Base-by-base conservation (phyloP, 2,888 invertebrate species). In the Cataglyphis albicans region DNA sequence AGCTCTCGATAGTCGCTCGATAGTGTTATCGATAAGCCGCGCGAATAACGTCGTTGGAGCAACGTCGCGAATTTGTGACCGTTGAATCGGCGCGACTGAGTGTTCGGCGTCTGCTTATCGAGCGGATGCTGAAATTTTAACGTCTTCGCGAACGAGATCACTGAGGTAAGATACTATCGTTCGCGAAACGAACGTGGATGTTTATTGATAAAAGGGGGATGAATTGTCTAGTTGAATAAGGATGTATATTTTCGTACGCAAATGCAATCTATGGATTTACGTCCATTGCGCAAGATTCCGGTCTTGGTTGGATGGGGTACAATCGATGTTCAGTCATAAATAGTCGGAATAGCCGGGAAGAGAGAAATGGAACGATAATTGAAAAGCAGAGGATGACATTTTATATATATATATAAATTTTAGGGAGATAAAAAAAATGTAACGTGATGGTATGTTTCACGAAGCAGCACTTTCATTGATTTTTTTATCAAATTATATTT, bases 251-350 rank as follows among this genome's bases (percentile, higher is more conserved):
- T 78, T 44, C 0, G 32, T 44, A 55, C 25, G 35, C 59, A 44
- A 80, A 32, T 57, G 52, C 48, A 48, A 21, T 57, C 55, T 76
- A 41, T 25, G 38, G 80, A 81, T 64, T 81, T 78, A 76, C 52
- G 63, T 64, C 59, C 52, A 76, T 81, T 63, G 78, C 78, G 81
- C 81, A 81, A 80, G 29, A 81, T 64, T 78, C 61, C 48, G 35
- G 15, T 35, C 55, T 68, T 41, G 76, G 18, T 70, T 21, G 55
- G 68, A 65, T 41, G 59, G 59, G n/a, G 38, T 48, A 41, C 78
- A 80, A 80, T 80, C 78, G 32, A 80, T 80, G 78, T 59, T 80
- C 70, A 68, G 78, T 80, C 78, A 73, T 80, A 80, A 80, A 80
- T 72, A 59, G 44, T 44, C 44, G 32, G 74, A 18, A 72, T 35